Evolutionary conservation across 2,888 invertebrate species (phyloP).

Genomic region (Drosophila mimetica): DNA sequence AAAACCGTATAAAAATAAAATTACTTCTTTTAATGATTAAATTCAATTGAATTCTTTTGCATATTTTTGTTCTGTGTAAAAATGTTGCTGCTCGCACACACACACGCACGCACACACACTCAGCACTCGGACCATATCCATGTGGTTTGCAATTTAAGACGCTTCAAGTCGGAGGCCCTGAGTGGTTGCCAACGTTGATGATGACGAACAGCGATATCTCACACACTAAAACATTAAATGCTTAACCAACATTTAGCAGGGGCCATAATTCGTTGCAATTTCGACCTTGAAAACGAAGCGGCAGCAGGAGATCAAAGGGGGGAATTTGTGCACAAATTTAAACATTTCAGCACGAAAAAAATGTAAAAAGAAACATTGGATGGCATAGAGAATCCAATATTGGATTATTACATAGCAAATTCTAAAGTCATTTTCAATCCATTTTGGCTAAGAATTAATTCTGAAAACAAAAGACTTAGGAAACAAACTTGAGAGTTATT

Average conservation of each 20-base stretch:
- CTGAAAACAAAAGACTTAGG: constrained; percentile 14
- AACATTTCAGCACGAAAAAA: no score
- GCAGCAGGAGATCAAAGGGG: no score
- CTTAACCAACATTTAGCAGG: constrained; percentile 40
- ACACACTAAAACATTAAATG: constrained; percentile 40
- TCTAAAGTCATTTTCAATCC: no score
- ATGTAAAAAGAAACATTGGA: no score
- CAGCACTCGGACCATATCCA: constrained; percentile 39
- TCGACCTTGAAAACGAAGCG: constrained; percentile 36
- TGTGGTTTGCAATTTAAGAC: constrained; percentile 79
- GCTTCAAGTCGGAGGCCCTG: constrained; percentile 50
- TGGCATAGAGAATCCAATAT: no score
- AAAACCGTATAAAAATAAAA: no score
- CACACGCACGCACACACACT: not conserved
- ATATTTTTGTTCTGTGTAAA: constrained; percentile 6
- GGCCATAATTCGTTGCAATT: constrained; percentile 34
- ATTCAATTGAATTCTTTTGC: not conserved
- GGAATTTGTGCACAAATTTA: no score
- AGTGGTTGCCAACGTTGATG: constrained; percentile 29
- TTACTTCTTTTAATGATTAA: no score
- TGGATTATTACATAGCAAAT: no score
- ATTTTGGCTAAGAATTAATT: no score
- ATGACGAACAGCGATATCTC: constrained; percentile 44
- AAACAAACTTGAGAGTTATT: not conserved
- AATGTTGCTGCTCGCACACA: constrained; percentile 18